Evolutionary conservation across 30 jellyfish, hydroid and myxozoan genomes (phyloP), one percentile per base, ranked within the genome.

Genomic region (Sanderia malayensis): DNA sequence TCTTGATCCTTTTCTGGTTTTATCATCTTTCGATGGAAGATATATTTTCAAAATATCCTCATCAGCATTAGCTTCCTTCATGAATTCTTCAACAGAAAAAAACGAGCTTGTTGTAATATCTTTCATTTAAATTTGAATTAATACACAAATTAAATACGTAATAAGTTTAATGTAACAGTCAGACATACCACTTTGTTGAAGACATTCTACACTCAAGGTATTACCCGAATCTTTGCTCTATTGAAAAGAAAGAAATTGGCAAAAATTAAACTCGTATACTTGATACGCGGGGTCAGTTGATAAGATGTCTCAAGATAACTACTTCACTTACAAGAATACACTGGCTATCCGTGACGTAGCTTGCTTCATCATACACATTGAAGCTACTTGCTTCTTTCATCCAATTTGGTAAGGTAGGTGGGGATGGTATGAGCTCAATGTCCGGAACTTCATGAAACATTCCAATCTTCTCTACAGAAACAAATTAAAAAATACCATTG

Each of bases 301-400:
- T n/a, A n/a, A n/a, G n/a, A n/a, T n/a, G n/a, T n/a, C n/a, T n/a
- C n/a, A n/a, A n/a, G n/a, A n/a, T n/a, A n/a, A n/a, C n/a, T n/a
- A n/a, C n/a, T n/a, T n/a, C n/a, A n/a, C n/a, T n/a, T n/a, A n/a
- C n/a, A n/a, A n/a, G n/a, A n/a, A n/a, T n/a, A n/a, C n/a, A n/a
- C n/a, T n/a, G n/a, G n/a, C n/a, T n/a, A n/a, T n/a, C n/a, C n/a
- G n/a, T n/a, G n/a, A n/a, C n/a, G n/a, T n/a, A n/a, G n/a, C n/a
- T n/a, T n/a, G n/a, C n/a, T n/a, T n/a, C n/a, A n/a, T n/a, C n/a
- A n/a, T n/a, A n/a, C n/a, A n/a, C n/a, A n/a, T n/a, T n/a, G n/a
- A n/a, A n/a, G n/a, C n/a, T n/a, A n/a, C 61, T 66, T 15, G 91
- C 91, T 49, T 79, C 83, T 30, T 27, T 27, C 91, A 79, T 79